Evolutionary conservation across 2,888 invertebrate species (phyloP), one percentile per base, ranked within the genome.

Genomic region (Morpho deidamia): DNA sequence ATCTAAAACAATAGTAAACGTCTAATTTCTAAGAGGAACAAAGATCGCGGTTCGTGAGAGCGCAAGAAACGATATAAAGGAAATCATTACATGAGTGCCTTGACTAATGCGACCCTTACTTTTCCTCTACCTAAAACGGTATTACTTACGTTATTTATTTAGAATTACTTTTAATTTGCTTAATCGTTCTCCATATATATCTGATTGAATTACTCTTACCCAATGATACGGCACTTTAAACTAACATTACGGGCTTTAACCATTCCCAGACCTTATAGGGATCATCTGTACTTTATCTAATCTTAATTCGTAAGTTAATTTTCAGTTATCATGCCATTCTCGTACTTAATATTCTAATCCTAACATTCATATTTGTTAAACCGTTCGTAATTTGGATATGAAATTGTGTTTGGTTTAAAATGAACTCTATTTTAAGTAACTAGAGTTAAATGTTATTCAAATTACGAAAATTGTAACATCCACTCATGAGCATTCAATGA

Each of bases 201-300:
- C 54, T 57, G 54, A 56, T 53, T 57, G 51, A 59, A 59, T 59
- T 57, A 55, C 57, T 55, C 51, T 52, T 45, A 23, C 41, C 56
- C 58, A 58, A 60, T 59, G 64, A 63, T 64, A 65, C 62, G 60
- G 61, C 60, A 63, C 60, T 63, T 59, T 65, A 63, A 61, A 51
- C 59, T 57, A 51, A 54, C 60, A 59, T 59, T 56, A 54, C 47
- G 50, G 60, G 42, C 61, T 58, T 55, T 51, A 47, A 44, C 58
- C 50, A 53, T 62, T 61, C 56, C 51, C 56, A 52, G 53, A 39
- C 63, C 64, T 56, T 65, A 61, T 64, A 63, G 42, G 65, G 64
- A 57, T 47, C 65, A 62, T 62, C 61, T 61, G 52, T 52, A 55
- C 56, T 57, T 58, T 58, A 64, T 62, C 62, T 64, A 60, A 65